Conservation (phyloP, 2,113 vertebrate species). For the Coptodon bakossiorum region DNA sequence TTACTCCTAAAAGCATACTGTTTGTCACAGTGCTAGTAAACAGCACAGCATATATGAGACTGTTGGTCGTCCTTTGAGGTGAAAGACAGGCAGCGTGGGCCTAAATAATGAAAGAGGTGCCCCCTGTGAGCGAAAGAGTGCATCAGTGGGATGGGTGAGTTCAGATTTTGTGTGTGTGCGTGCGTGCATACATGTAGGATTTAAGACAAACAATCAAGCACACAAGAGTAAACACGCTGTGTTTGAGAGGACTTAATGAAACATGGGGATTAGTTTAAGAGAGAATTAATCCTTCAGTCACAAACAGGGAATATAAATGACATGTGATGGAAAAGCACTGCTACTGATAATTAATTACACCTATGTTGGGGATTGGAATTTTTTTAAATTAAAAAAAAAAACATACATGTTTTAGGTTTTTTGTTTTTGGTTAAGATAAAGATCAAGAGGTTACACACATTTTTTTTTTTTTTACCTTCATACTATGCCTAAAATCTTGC, state of each 20-base stretch:
- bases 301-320: background rate
- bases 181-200: background rate
- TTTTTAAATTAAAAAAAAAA: background rate
- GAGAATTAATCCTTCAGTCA: background rate
- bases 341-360: background rate
- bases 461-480: background rate
- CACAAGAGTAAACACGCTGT: background rate
- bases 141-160: background rate
- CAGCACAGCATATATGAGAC: background rate
- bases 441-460: background rate
- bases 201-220: background rate
- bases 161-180: background rate
- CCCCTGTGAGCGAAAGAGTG: background rate
- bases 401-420: background rate
- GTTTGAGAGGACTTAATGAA: background rate
- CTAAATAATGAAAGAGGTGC: constrained; percentile 42
- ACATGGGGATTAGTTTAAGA: constrained; percentile 29
- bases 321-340: background rate
- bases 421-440: background rate
- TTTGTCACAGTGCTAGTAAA: background rate
- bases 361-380: background rate
- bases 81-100: background rate
- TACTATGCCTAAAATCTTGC: background rate
- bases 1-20: background rate
- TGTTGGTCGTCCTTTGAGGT: background rate